These are phyloP conservation scores for Anthopleura sola DNA, from an alignment of 64 coral and sea anemone species.

Conservation along the genomic window DNA sequence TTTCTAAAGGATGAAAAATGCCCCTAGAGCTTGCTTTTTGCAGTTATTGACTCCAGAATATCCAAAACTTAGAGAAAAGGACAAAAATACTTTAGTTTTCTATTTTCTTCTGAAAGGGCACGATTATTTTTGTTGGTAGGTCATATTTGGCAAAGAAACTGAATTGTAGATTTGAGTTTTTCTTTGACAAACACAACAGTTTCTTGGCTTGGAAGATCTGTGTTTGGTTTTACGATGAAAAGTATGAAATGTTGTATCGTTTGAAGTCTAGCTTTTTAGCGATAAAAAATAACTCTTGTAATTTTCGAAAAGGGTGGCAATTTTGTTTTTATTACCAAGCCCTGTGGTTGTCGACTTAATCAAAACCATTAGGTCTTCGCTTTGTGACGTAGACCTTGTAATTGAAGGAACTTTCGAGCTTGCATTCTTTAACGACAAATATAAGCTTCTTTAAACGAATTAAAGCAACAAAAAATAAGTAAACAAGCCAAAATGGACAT, in stretches of 20 bases:
- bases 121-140: constrained; percentile 10
- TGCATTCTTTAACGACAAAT: constrained; percentile 52
- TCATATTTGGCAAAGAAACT: constrained; percentile 15
- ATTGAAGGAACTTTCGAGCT: constrained; percentile 48
- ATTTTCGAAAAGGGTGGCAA: constrained; percentile 17
- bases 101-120: constrained; percentile 2
- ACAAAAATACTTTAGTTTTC: neutral
- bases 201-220: neutral
- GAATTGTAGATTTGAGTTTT: neutral
- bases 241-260: neutral
- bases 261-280: neutral
- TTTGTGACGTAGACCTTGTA: constrained; percentile 71
- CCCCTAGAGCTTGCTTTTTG: neutral
- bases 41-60: neutral
- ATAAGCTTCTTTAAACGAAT: constrained; percentile 31
- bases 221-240: neutral
- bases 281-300: neutral
- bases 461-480: constrained; percentile 5
- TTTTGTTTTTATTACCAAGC: constrained; percentile 33
- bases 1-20: neutral
- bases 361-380: constrained; percentile 53
- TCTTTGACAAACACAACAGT: constrained; percentile 15
- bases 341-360: constrained; percentile 54
- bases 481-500: neutral
- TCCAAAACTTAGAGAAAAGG: neutral